Conservation (phyloP, 2,888 invertebrate species). For the Epinotia bilunana region DNA sequence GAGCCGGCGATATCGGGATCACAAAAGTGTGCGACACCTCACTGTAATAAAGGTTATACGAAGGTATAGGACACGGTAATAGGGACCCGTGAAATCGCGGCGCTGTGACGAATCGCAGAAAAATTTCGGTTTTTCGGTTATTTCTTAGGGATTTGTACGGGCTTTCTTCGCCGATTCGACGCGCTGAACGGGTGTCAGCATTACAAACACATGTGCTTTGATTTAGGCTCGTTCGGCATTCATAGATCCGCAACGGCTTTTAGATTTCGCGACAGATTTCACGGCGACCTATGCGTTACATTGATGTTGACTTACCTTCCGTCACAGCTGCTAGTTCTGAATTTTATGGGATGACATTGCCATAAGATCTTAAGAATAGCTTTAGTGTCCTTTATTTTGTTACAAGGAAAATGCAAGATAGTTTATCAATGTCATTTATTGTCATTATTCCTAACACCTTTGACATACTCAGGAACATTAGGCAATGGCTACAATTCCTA, state of each 20-base stretch:
- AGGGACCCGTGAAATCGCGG: constrained; percentile 79
- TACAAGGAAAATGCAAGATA: constrained; percentile 28
- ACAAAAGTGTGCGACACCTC: constrained; percentile 75
- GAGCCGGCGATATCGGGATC: constrained; percentile 61
- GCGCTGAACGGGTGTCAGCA: constrained; percentile 81
- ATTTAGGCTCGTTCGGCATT: constrained; percentile 70
- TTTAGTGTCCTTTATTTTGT: constrained; percentile 42
- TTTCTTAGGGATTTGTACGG: constrained; percentile 84
- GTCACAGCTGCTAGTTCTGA: constrained; percentile 81
- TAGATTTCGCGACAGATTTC: constrained; percentile 81
- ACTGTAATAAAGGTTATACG: constrained; percentile 51
- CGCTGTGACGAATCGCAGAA: constrained; percentile 82
- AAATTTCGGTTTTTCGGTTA: constrained; percentile 85
- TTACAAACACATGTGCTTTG: constrained; percentile 82
- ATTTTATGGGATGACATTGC: constrained; percentile 55
- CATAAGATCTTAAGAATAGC: constrained; percentile 46
- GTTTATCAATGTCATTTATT: constrained; percentile 35
- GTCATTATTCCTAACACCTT: constrained; percentile 12
- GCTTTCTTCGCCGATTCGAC: constrained; percentile 82
- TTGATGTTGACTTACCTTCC: constrained; percentile 84
- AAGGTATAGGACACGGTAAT: constrained; percentile 66
- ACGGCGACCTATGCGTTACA: constrained; percentile 79
- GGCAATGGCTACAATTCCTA: background rate
- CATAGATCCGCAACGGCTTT: constrained; percentile 74
- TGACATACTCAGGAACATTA: background rate